Evolutionary conservation across 2,888 invertebrate genomes (phyloP), one percentile per base, ranked within the genome.

Genomic region (Fragum sueziense): DNA sequence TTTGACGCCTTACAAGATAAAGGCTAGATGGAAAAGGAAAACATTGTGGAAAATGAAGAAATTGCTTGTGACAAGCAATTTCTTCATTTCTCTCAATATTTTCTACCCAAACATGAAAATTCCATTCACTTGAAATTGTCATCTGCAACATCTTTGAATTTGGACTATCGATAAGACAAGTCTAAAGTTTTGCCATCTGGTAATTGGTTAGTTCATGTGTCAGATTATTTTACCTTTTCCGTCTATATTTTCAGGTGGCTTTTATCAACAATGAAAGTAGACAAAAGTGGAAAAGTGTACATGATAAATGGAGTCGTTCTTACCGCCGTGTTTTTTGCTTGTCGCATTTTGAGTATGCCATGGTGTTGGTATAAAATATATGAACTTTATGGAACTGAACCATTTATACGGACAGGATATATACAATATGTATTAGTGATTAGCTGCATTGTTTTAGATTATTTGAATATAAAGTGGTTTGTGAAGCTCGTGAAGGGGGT

Each of bases 401-500:
- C 88, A 11, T 90, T 88, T 75, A 72, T 79, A 25, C 79, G 87
- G 9, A 85, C 92, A 17, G 92, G 91, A 11, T 76, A 88, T 80
- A 88, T 91, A 29, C 88, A 88, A 80, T 86, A 87, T 73, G 90
- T 92, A 6, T 85, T 93, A 34, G 76, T 91, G 47, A 73, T 88
- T 14, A 87, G 91, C 9, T 92, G 92, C 82, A 61, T 88, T 61
- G 80, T 91, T 34, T 82, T 93, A 7, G 93, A 93, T 76, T 70
- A 87, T 25, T 88, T 92, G 52, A 93, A 93, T 82, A 59, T 92
- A 25, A 88, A 85, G 73, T 93, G 93, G 93, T 91, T 92, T 79
- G 86, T 86, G 76, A 91, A 89, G 81, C 88, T 92, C 57, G 86
- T 86, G 59, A 76, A 78, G 34, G 92, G 92, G 2, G 87, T 87